Base-by-base conservation (phyloP, 2,888 invertebrate genomes). In the Dryadula phaetusa region DNA sequence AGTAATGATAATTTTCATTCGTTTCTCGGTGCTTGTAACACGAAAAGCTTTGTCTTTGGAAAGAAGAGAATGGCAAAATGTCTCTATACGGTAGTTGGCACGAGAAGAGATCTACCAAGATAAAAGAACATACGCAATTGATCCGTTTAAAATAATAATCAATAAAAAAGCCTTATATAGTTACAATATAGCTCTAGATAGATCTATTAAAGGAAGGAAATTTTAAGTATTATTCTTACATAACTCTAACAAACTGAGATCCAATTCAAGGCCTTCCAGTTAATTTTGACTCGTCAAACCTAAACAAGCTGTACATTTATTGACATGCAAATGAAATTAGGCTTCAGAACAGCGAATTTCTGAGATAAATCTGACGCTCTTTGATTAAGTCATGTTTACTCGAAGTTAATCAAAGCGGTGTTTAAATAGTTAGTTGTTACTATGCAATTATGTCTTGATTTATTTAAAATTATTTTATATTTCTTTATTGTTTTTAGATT, bases 341-440 rank as follows among this genome's bases (percentile, higher is more conserved):
- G 8, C 42, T 44, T 49, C 34, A 49, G 42, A 66, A 58, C 58
- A 56, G 49, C 37, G 52, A 63, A 63, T 63, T 67, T 54, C 40
- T 64, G 53, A n/a, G 44, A 70, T 64, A 66, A 70, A 68, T 70
- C 49, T 61, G 46, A 28, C 46, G 61, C 63, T 64, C 64, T 64
- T 67, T 71, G 70, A 71, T 72, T 70, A 72, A 72, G 65, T 68
- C 44, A 18, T 67, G 69, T 71, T 72, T 72, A 64, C 62, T 40
- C 65, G 44, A 67, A 70, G 67, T 71, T 70, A 71, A 67, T 69
- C 65, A 70, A 64, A 70, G 54, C 56, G 28, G 47, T 70, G 69
- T 70, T 70, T 66, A 67, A 71, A 70, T 67, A 67, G 70, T 70
- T 67, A 56, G 58, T 58, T 69, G 56, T 65, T 65, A 62, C 54